Percentiles rank a stretch among this genome's conserved stretches.
Conservation (phyloP, 2,113 vertebrate species). For the Mormoops blainvillei region DNA sequence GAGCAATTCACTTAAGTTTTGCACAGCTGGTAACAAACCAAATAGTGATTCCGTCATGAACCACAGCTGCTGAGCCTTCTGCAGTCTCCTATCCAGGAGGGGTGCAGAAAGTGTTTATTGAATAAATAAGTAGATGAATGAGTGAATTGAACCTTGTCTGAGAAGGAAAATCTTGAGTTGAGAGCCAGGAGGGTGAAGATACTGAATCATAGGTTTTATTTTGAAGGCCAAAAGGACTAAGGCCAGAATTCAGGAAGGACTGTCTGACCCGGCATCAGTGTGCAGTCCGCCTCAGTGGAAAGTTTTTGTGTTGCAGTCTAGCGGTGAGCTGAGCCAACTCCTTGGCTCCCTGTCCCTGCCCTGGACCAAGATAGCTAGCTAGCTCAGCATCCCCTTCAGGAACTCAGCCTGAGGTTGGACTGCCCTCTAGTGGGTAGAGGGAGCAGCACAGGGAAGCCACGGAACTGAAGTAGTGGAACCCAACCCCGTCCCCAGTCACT, state of each 20-base stretch:
- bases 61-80: neutral
- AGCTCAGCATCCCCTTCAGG: neutral
- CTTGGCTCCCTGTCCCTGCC: too few relatives aligned
- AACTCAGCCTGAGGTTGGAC: slow-evolving; percentile 22
- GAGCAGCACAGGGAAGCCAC: neutral
- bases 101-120: neutral
- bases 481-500: accelerated
- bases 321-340: neutral
- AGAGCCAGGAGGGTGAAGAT: neutral
- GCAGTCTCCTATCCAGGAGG: neutral
- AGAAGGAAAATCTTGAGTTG: neutral
- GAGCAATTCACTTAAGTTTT: neutral
- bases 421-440: slow-evolving; percentile 73
- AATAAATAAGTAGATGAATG: neutral
- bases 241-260: neutral
- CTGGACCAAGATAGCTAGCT: neutral
- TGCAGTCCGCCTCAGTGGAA: neutral
- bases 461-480: accelerated
- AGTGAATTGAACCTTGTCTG: neutral
- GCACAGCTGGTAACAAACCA: neutral
- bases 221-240: neutral
- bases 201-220: neutral
- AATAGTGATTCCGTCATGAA: neutral
- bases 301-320: neutral
- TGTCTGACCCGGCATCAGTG: neutral